Percentiles rank a stretch among this genome's conserved stretches.
Evolutionary conservation across 2,888 invertebrate species (phyloP).

Genomic region (Watsonalla cultraria): DNA sequence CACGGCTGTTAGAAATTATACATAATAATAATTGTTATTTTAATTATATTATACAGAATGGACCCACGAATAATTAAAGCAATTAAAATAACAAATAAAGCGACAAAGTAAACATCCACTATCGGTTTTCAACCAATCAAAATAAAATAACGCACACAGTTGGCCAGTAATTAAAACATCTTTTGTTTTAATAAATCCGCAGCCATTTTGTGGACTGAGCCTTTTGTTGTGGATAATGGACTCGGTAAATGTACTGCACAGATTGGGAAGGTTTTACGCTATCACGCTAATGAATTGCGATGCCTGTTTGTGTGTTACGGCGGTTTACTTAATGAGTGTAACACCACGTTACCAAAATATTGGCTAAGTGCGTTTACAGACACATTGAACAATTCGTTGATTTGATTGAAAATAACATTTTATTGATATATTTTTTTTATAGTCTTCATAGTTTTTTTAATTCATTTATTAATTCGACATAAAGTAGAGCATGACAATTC

Average conservation of each 20-base stretch:
- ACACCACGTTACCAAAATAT: slow-evolving; percentile 9
- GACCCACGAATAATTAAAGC: too few species aligned
- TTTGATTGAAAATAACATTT: too few species aligned
- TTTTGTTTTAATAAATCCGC: slow-evolving; percentile 35
- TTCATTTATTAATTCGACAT: too few species aligned
- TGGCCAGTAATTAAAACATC: slow-evolving; percentile 41
- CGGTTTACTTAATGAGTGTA: slow-evolving; percentile 4
- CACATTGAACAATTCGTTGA: too few species aligned
- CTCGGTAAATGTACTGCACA: slow-evolving; percentile 25
- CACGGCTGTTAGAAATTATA: too few species aligned
- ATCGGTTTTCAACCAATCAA: not conserved
- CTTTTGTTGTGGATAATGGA: slow-evolving; percentile 41
- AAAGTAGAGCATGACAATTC: too few species aligned
- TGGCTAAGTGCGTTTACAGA: too few species aligned
- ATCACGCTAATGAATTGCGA: slow-evolving; percentile 33
- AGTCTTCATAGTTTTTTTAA: too few species aligned
- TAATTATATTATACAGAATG: too few species aligned
- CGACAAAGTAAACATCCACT: not conserved
- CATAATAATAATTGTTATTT: too few species aligned
- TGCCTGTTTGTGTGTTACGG: slow-evolving; percentile 15
- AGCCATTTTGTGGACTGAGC: slow-evolving; percentile 23
- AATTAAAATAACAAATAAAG: not conserved
- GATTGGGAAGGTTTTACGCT: slow-evolving; percentile 26
- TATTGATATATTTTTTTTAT: too few species aligned
- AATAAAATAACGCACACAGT: slow-evolving; percentile 6